Conservation (phyloP, 2,888 invertebrate genomes). For the Sarcophaga rosellei region DNA sequence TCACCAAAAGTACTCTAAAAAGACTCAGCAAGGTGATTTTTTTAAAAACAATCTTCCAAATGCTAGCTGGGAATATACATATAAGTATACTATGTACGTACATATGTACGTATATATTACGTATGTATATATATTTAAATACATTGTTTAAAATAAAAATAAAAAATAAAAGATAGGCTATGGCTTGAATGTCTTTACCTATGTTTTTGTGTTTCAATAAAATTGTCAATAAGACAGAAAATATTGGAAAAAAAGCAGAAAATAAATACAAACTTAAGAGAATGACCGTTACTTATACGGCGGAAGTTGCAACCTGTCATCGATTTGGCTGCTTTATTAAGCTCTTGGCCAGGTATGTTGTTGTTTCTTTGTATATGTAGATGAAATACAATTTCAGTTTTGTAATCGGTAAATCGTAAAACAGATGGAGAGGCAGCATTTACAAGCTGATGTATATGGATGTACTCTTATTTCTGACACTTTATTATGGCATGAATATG, state of each 20-base stretch:
- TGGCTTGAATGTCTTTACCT: too few species aligned
- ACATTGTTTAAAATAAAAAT: too few species aligned
- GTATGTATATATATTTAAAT: too few species aligned
- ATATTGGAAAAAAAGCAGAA: neutral
- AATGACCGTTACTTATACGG: slow-evolving; percentile 78
- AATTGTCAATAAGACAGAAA: neutral
- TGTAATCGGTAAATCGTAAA: neutral
- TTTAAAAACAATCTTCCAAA: too few species aligned
- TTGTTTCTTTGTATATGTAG: neutral
- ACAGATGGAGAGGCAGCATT: slow-evolving; percentile 95
- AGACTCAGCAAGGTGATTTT: too few species aligned
- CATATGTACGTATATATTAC: neutral
- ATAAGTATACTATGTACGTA: slow-evolving; percentile 15
- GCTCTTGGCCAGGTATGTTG: slow-evolving; percentile 73
- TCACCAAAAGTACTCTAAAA: too few species aligned
- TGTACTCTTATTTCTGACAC: slow-evolving; percentile 87
- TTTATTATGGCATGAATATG: slow-evolving; percentile 84
- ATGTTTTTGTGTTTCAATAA: too few species aligned
- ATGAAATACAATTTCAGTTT: neutral
- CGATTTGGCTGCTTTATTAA: slow-evolving; percentile 76
- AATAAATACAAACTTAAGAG: neutral
- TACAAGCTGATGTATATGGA: slow-evolving; percentile 96
- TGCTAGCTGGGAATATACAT: too few species aligned
- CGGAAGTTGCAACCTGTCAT: slow-evolving; percentile 76
- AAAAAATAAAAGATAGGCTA: too few species aligned